Evolutionary conservation across 2,113 vertebrate genomes (phyloP).

Genomic region (Archilochus colubris): DNA sequence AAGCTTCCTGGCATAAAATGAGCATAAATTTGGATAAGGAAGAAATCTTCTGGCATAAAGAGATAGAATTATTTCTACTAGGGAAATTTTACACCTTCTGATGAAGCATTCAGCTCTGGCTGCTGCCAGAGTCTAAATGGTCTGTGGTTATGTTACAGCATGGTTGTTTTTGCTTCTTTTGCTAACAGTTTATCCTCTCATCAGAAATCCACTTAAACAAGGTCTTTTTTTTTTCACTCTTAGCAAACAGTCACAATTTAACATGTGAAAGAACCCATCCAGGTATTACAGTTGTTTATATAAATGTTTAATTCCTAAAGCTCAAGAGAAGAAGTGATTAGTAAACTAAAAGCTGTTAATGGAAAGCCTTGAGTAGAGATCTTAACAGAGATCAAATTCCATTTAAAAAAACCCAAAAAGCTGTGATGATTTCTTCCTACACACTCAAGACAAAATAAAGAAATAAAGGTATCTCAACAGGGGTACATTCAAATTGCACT

Average conservation of each 20-base stretch:
- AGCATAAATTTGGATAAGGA: not conserved
- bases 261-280: conserved; percentile 9
- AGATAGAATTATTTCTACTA: not conserved
- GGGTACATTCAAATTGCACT: conserved; percentile 25
- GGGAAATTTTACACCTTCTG: conserved; percentile 1
- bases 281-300: conserved; percentile 8
- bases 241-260: conserved; percentile 15
- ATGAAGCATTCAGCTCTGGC: conserved; percentile 3
- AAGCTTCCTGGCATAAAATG: conserved; percentile 1
- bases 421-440: not conserved
- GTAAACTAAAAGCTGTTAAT: conserved; percentile 27
- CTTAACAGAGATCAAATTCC: conserved; percentile 15
- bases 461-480: conserved; percentile 47
- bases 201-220: conserved; percentile 16
- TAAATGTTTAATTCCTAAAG: conserved; percentile 24
- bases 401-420: conserved; percentile 33
- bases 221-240: not conserved
- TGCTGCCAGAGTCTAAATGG: not conserved
- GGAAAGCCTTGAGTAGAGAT: conserved; percentile 12
- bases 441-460: conserved; percentile 11
- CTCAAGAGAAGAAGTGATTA: conserved; percentile 6
- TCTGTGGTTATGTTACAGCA: not conserved
- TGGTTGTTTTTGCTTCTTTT: not conserved
- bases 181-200: conserved; percentile 15
- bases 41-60: conserved; percentile 2